phyloP scores from a whole-genome alignment of 2,888 invertebrate genomes.

The Amblyjoppa proteus region DNA sequence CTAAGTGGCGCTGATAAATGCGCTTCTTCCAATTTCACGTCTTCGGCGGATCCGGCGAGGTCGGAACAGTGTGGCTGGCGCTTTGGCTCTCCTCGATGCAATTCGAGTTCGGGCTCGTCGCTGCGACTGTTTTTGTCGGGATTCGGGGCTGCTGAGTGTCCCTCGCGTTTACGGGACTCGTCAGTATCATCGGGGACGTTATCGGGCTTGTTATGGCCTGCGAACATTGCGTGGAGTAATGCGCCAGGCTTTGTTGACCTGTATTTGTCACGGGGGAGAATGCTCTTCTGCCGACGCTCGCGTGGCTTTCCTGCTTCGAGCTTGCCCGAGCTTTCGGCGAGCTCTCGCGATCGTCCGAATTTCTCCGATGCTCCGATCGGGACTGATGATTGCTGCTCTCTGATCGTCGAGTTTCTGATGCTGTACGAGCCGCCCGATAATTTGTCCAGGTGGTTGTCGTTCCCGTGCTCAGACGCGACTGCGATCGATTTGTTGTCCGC shows the following conservation, averaged over 20 bases:
- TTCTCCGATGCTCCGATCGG: conserved; percentile 52
- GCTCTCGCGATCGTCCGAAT: conserved; percentile 8
- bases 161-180: conserved; percentile 57
- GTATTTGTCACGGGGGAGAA: conserved; percentile 46
- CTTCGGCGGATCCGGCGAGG: conserved; percentile 77
- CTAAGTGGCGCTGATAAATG: conserved; percentile 84
- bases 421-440: conserved; percentile 63
- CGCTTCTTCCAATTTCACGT: conserved; percentile 85
- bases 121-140: conserved; percentile 66
- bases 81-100: not conserved
- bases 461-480: conserved; percentile 70
- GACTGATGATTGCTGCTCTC: conserved; percentile 63
- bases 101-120: conserved; percentile 18
- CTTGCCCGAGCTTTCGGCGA: conserved; percentile 56
- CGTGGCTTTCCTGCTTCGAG: conserved; percentile 16
- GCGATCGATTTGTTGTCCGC: conserved; percentile 70
- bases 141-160: conserved; percentile 57
- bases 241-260: conserved; percentile 52
- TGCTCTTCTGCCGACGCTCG: conserved; percentile 35
- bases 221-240: conserved; percentile 80
- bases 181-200: conserved; percentile 77
- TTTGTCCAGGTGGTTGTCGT: conserved; percentile 63
- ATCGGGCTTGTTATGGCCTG: conserved; percentile 82
- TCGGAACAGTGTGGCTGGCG: conserved; percentile 61
- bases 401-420: conserved; percentile 68